phyloP scores from a whole-genome alignment of 1,140 invertebrate genomes.

The Eupeodes corollae region DNA sequence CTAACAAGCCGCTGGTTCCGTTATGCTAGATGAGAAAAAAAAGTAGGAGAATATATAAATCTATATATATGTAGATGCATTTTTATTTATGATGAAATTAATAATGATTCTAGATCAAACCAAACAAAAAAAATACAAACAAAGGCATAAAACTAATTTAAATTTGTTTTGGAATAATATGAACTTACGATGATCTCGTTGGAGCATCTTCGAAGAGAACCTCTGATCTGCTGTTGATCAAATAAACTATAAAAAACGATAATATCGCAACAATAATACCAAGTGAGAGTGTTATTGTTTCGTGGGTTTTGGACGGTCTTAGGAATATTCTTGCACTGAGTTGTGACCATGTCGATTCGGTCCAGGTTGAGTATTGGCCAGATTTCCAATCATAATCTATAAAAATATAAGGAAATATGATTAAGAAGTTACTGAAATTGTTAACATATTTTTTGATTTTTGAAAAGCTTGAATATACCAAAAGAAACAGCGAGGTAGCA shows the following conservation, averaged over 20 bases:
- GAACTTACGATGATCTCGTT: conserved; percentile 12
- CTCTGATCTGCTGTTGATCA: conserved; percentile 51
- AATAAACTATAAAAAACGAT: conserved; percentile 58
- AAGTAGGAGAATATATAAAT: too few species aligned
- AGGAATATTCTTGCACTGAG: conserved; percentile 71
- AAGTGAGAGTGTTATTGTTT: conserved; percentile 50
- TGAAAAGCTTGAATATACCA: neutral
- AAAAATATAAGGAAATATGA: conserved; percentile 3
- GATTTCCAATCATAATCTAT: conserved; percentile 71
- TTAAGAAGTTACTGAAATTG: neutral
- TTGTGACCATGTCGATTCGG: conserved; percentile 74
- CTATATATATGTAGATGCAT: too few species aligned
- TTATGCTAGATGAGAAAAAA: conserved; percentile 7
- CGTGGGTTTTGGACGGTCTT: conserved; percentile 56
- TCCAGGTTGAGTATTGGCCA: conserved; percentile 76
- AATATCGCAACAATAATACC: conserved; percentile 51
- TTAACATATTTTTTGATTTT: neutral
- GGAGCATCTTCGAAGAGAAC: conserved; percentile 45
- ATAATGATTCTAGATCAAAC: too few species aligned
- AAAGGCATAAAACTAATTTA: too few species aligned
- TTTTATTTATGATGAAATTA: too few species aligned
- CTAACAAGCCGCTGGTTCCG: conserved; percentile 10
- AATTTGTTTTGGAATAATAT: too few species aligned
- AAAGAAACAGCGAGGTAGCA: neutral
- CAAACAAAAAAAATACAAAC: too few species aligned